These are phyloP conservation scores for Donacobius atricapilla DNA, from an alignment of 2,113 vertebrate species.

Conservation along the genomic window DNA sequence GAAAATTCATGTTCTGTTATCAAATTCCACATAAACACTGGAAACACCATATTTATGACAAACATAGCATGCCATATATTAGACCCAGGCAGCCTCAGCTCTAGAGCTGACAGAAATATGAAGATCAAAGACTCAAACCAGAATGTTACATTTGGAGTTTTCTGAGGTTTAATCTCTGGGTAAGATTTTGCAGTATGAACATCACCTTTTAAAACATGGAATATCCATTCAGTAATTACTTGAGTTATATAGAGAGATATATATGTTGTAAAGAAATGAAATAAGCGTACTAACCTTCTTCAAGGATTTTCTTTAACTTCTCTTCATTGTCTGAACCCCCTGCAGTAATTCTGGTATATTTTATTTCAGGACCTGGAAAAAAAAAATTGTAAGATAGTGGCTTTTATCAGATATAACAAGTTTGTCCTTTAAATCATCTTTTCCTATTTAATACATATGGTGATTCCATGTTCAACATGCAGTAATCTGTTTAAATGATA, in stretches of 20 bases:
- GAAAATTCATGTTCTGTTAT: background rate
- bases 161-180: background rate
- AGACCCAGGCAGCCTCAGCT: background rate
- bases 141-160: background rate
- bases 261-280: background rate
- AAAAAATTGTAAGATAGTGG: background rate
- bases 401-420: background rate
- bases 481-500: background rate
- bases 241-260: background rate
- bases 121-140: background rate
- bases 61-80: background rate
- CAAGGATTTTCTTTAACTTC: constrained; percentile 73
- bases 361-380: constrained; percentile 75
- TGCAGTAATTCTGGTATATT: constrained; percentile 75
- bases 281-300: constrained; percentile 72
- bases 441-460: background rate
- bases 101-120: background rate
- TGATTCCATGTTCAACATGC: background rate
- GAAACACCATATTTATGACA: background rate
- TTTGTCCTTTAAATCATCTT: background rate
- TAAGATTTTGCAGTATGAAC: background rate
- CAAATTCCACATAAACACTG: background rate
- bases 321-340: constrained; percentile 67
- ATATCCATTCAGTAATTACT: background rate
- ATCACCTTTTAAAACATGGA: background rate